phyloP scores from a whole-genome alignment of 92 coral and sea anemone genomes.

The Montipora capitata region DNA sequence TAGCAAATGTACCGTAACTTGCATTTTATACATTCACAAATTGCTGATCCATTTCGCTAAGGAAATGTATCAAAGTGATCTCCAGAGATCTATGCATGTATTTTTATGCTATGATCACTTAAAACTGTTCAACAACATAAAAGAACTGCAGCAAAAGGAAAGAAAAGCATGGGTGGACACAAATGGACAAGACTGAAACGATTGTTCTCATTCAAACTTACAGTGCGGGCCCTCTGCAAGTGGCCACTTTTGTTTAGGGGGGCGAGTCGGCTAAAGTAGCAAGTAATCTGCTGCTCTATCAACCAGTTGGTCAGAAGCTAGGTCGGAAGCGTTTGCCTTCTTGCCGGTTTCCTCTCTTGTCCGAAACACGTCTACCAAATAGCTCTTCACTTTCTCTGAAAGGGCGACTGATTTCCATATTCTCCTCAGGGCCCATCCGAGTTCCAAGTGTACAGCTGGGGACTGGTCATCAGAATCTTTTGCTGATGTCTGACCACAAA shows the following conservation, averaged over 20 bases:
- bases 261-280: constrained; percentile 29
- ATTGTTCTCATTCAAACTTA: constrained; percentile 2
- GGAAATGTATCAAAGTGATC: too few relatives aligned
- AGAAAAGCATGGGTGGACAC: too few relatives aligned
- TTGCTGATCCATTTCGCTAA: too few relatives aligned
- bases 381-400: constrained; percentile 50
- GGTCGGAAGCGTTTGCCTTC: constrained; percentile 54
- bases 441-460: not conserved
- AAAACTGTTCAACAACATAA: too few relatives aligned
- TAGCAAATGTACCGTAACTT: too few relatives aligned
- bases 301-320: constrained; percentile 48
- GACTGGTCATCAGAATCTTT: constrained; percentile 8
- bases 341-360: constrained; percentile 60
- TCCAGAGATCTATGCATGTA: too few relatives aligned
- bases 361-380: constrained; percentile 45
- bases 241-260: constrained; percentile 10
- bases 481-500: constrained; percentile 5
- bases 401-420: constrained; percentile 21
- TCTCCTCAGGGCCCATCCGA: constrained; percentile 9
- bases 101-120: too few relatives aligned
- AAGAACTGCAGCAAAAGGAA: too few relatives aligned
- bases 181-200: too few relatives aligned
- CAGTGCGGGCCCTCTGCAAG: constrained; percentile 20
- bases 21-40: too few relatives aligned
- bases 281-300: constrained; percentile 23